A percentile compares a stretch with the other conserved stretches of the same genome.
Conservation (phyloP, 2,888 invertebrate species). For the Melanchra persicariae region DNA sequence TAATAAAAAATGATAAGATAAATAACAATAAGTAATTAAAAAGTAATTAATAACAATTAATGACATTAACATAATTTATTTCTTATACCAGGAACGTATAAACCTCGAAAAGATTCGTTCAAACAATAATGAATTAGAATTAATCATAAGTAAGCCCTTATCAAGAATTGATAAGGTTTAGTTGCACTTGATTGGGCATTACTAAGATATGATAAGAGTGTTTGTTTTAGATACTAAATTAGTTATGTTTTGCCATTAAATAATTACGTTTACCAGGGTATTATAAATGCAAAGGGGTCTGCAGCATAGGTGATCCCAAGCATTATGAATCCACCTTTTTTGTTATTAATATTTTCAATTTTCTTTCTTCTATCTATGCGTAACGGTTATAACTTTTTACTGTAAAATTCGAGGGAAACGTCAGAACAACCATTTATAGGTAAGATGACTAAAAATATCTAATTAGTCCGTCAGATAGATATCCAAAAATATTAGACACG, state of each 20-base stretch:
- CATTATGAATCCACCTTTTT: background rate
- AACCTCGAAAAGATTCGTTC: constrained; percentile 30
- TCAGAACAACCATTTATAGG: background rate
- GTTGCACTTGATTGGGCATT: constrained; percentile 28
- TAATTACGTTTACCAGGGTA: constrained; percentile 62
- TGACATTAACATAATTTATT: constrained; percentile 64
- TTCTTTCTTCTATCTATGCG: background rate
- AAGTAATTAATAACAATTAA: constrained; percentile 51
- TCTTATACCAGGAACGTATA: constrained; percentile 68
- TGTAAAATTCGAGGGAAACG: background rate
- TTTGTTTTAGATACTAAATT: constrained; percentile 22
- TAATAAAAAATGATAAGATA: constrained; percentile 19
- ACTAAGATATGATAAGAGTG: constrained; percentile 11
- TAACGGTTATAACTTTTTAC: background rate
- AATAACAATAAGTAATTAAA: constrained; percentile 4
- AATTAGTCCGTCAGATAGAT: no score
- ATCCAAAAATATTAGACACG: no score
- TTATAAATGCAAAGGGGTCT: constrained; percentile 10
- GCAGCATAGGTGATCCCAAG: background rate
- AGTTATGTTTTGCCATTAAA: constrained; percentile 43
- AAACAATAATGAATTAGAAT: constrained; percentile 9
- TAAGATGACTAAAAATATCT: no score
- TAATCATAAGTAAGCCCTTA: constrained; percentile 27
- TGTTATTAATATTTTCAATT: background rate
- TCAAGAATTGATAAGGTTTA: constrained; percentile 29